Evolutionary conservation across 2,888 invertebrate genomes (phyloP), one percentile per base, ranked within the genome.

Genomic region (Xanthia togata): DNA sequence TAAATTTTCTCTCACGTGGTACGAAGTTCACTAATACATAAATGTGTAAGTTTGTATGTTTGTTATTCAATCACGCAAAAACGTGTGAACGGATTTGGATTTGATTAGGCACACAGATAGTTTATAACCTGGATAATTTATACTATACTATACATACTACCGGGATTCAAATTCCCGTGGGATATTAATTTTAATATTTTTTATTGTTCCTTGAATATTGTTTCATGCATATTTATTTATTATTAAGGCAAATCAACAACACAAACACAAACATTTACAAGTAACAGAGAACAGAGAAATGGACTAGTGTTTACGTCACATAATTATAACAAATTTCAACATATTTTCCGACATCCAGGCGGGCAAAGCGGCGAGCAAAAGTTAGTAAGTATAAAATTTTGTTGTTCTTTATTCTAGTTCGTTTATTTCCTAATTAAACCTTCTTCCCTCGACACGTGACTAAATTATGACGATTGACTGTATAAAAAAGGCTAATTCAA

Each of bases 401-500:
- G 5, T 53, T n/a, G 17, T 35, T 55, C 17, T 68, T n/a, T 68
- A 6, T 68, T 55, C 11, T 20, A 6, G 6, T 20, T 17, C 12
- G 4, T 44, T 64, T 63, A 50, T 8, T 41, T 26, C 35, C 60
- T 26, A 57, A 50, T 57, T 50, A 41, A 41, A 26, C 47, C 17
- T 26, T 31, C 44, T 12, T 44, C 12, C 41, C 1, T n/a, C 5
- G 14, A 12, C 17, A 31, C 60, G 35, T 47, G 31, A 79, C 57
- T 26, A 44, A 59, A 64, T 35, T 41, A 17, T 50, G 41, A 69
- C 23, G 53, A 55, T 47, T 55, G 47, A n/a, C 14, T n/a, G 55
- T 55, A 47, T 50, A 41, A 63, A 78, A 57, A 44, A 11, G n/a
- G 38, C 38, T 31, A 38, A 78, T 55, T 62, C 47, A 55, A 1